Evolutionary conservation across 2,113 vertebrate species (phyloP), one percentile per base, ranked within the genome.

Genomic region (Bubo scandiacus): DNA sequence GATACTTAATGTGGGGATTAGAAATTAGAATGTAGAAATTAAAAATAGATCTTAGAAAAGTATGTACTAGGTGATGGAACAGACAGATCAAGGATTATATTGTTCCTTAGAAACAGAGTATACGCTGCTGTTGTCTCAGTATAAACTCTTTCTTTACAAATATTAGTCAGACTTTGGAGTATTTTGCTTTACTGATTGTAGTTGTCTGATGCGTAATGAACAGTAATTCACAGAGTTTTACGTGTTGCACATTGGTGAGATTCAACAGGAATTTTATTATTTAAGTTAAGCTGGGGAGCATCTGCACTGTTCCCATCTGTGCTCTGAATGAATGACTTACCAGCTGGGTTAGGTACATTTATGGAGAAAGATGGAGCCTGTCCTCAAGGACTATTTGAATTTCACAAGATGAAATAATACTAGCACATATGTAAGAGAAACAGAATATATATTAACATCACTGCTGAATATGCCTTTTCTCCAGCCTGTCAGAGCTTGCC

Each of bases 351-450:
- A 72, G 30, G 54, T 65, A 55, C n/a, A 40, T 88, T 75, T 73
- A 40, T 43, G 59, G 45, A 88, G 38, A 83, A 90, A 90, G 40
- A 66, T 68, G 55, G 63, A 94, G 34, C n/a, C 42, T 90, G 79
- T 82, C 68, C 57, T 91, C 61, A 63, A 96, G 77, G 65, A 78
- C 55, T 88, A 38, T 88, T 79, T 91, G 84, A 88, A 77, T 94
- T 94, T 88, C 86, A 83, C 55, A 55, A 67, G 67, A 90, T 74
- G 67, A 83, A 82, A 36, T 81, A 89, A 83, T 25, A 42, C 19
- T 25, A 83, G 62, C 75, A 83, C 29, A 86, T 70, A 51, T 42
- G 11, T 68, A 89, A 85, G 27, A 92, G 57, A 92, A 96, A 79
- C 47, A 86, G 36, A 84, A 87, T 79, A 67, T 67, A 40, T 79